Percentiles rank a stretch among this genome's conserved stretches.
phyloP scores from a whole-genome alignment of 1,140 invertebrate species.

The Drosophila arawakana region DNA sequence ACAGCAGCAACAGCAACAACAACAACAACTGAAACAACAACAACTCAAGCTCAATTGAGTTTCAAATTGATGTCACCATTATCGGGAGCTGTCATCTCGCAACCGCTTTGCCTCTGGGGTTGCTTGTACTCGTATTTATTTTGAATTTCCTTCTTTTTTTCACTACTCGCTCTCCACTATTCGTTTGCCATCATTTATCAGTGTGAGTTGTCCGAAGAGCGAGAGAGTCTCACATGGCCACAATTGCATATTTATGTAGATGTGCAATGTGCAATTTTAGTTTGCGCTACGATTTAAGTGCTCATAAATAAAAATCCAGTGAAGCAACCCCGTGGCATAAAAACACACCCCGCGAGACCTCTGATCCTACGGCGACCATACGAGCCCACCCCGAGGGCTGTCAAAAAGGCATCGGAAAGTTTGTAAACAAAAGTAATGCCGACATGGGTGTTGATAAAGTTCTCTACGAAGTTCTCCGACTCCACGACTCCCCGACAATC shows the following conservation, averaged over 20 bases:
- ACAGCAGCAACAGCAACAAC: constrained; percentile 24
- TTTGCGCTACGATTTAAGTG: constrained; percentile 83
- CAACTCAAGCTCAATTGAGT: constrained; percentile 77
- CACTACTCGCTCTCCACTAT: constrained; percentile 42
- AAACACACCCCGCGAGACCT: constrained; percentile 2
- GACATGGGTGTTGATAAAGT: constrained; percentile 84
- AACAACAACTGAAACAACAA: constrained; percentile 26
- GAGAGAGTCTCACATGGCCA: constrained; percentile 70
- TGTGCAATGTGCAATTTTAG: constrained; percentile 70
- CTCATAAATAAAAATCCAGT: constrained; percentile 82
- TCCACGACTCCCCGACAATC: constrained; percentile 11
- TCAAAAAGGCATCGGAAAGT: constrained; percentile 83
- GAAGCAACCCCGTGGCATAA: constrained; percentile 32
- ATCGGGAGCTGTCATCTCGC: constrained; percentile 78
- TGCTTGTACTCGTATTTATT: too few relatives aligned
- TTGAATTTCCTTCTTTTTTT: constrained; percentile 57
- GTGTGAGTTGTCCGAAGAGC: constrained; percentile 35
- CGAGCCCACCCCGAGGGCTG: constrained; percentile 52
- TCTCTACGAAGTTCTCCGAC: constrained; percentile 55
- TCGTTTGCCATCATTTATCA: constrained; percentile 74
- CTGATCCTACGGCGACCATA: neutral
- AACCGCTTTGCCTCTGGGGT: too few relatives aligned
- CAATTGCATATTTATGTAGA: constrained; percentile 83
- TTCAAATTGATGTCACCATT: constrained; percentile 84
- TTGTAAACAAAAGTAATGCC: constrained; percentile 84